Conservation (phyloP, 1,140 invertebrate genomes). For the Drosophila bipectinata region DNA sequence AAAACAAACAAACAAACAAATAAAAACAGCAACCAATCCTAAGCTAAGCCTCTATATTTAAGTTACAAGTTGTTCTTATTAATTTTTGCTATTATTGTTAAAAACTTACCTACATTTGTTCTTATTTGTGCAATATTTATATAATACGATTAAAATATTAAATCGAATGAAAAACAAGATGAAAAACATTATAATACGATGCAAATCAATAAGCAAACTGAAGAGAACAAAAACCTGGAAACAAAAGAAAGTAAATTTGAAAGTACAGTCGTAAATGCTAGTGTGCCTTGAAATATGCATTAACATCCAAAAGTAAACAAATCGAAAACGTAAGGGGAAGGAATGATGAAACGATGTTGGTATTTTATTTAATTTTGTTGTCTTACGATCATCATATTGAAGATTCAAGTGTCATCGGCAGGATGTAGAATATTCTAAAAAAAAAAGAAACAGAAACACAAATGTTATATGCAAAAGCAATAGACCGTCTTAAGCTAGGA, state of each 20-base stretch:
- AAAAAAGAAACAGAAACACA: not conserved
- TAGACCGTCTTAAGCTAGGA: slow-evolving; percentile 47
- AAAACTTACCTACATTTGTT: slow-evolving; percentile 74
- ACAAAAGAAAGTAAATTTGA: slow-evolving; percentile 62
- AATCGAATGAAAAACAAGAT: slow-evolving; percentile 47
- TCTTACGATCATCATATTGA: slow-evolving; percentile 37
- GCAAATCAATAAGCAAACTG: slow-evolving; percentile 36
- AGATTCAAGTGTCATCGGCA: slow-evolving; percentile 10
- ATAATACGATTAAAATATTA: slow-evolving; percentile 59
- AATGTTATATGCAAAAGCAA: slow-evolving; percentile 33
- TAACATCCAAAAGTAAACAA: slow-evolving; percentile 57
- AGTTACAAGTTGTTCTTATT: slow-evolving; percentile 76
- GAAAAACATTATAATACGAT: slow-evolving; percentile 23
- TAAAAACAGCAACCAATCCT: slow-evolving; percentile 46
- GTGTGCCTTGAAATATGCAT: slow-evolving; percentile 82
- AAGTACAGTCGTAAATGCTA: slow-evolving; percentile 80
- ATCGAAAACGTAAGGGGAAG: slow-evolving; percentile 30
- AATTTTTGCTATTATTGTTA: slow-evolving; percentile 75
- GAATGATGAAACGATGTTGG: slow-evolving; percentile 37
- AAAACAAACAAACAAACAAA: slow-evolving; percentile 20
- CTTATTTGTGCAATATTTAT: slow-evolving; percentile 81
- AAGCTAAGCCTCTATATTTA: slow-evolving; percentile 67
- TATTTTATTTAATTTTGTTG: slow-evolving; percentile 49
- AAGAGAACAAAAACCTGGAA: slow-evolving; percentile 27
- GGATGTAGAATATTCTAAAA: slow-evolving; percentile 12